Percentiles rank a stretch among this genome's conserved stretches.
These are phyloP conservation scores for Umimayanthus kanabou DNA, from an alignment of 92 coral and sea anemone genomes.

Conservation along the genomic window DNA sequence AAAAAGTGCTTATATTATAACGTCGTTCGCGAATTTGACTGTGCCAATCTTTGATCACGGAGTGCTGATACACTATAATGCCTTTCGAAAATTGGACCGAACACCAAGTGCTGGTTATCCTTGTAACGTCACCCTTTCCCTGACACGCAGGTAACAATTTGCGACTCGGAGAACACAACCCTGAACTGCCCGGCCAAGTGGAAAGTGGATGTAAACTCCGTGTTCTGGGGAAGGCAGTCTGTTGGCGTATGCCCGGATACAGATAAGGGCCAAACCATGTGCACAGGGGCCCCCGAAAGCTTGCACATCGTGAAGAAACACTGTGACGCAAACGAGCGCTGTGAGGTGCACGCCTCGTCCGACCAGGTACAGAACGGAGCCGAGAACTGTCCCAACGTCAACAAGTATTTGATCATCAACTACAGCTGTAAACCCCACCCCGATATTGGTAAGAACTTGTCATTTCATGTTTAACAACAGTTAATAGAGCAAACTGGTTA, in stretches of 20 bases:
- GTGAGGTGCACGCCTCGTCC: conserved; percentile 81
- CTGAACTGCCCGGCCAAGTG: conserved; percentile 94
- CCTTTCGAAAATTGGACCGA: no score
- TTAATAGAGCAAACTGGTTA: no score
- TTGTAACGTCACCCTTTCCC: neutral
- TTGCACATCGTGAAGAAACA: conserved; percentile 90
- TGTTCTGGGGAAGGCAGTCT: conserved; percentile 98
- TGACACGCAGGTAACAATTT: conserved; percentile 62
- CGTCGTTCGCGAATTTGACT: no score
- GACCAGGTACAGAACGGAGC: conserved; percentile 97
- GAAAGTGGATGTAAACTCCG: conserved; percentile 95
- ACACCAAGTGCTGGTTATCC: neutral
- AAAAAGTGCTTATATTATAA: no score
- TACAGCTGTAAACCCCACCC: conserved; percentile 96
- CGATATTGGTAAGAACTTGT: conserved; percentile 70
- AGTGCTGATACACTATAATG: no score
- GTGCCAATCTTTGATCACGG: no score
- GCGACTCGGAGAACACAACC: conserved; percentile 93
- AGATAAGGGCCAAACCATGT: conserved; percentile 94
- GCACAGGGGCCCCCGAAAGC: conserved; percentile 99
- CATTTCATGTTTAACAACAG: neutral
- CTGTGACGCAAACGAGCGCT: conserved; percentile 85
- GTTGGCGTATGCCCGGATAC: conserved; percentile 88
- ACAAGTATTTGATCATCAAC: conserved; percentile 90
- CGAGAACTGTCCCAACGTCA: conserved; percentile 95